These are phyloP conservation scores for Formica aserva DNA, from an alignment of 2,888 invertebrate genomes.

Conservation along the genomic window DNA sequence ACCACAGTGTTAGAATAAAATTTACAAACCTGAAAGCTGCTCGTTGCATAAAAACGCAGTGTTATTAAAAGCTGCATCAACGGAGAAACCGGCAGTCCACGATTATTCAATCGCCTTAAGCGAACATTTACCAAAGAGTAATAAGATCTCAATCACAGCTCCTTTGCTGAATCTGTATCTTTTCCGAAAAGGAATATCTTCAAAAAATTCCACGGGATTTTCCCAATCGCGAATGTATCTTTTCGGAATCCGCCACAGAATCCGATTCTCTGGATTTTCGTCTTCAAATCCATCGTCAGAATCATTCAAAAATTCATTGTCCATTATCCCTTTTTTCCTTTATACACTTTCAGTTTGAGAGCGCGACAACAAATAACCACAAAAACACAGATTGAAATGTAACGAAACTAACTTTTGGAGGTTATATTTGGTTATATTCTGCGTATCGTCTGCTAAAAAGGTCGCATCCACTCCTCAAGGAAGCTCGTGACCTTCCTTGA, in stretches of 20 bases:
- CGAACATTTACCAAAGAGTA: conserved; percentile 11
- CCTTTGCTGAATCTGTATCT: conserved; percentile 12
- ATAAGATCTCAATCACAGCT: background rate
- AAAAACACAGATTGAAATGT: background rate
- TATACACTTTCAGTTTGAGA: background rate
- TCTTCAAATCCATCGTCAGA: no score
- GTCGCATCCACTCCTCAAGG: no score
- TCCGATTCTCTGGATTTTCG: no score
- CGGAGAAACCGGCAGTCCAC: conserved; percentile 53
- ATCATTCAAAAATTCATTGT: background rate
- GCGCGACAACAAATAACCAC: background rate
- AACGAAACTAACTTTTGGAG: background rate
- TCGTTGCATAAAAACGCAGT: conserved; percentile 54
- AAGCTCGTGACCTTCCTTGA: no score
- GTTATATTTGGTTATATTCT: background rate
- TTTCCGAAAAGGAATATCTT: conserved; percentile 12
- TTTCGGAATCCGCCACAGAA: background rate
- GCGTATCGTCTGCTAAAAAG: background rate
- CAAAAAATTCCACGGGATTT: conserved; percentile 9
- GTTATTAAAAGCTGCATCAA: conserved; percentile 52
- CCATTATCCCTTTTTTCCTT: background rate
- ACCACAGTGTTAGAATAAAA: conserved; percentile 30
- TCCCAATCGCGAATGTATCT: conserved; percentile 10
- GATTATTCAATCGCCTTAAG: conserved; percentile 30
- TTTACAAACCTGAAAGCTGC: conserved; percentile 57